phyloP scores from a whole-genome alignment of 2,797 vertebrate species.

The Gallinago solitaria region DNA sequence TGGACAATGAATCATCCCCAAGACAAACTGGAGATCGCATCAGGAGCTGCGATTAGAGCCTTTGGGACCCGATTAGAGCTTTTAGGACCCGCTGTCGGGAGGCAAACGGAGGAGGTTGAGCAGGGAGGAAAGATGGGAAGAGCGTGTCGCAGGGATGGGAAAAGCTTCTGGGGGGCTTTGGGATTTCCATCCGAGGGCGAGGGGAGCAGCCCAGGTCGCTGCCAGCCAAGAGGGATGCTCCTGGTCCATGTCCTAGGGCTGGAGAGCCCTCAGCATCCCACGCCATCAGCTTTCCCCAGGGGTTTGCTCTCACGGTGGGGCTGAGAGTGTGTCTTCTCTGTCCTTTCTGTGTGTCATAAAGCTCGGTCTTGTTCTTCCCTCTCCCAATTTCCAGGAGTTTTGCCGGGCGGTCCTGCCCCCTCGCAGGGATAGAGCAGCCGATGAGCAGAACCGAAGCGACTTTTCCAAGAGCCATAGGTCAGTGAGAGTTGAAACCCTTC shows the following conservation, averaged over 20 bases:
- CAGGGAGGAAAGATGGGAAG: not conserved
- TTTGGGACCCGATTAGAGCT: not conserved
- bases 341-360: not conserved
- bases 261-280: not conserved
- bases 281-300: not conserved
- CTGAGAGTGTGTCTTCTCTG: not conserved
- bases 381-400: not conserved
- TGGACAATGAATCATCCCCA: not conserved
- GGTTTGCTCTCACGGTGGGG: not conserved
- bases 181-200: not conserved
- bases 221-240: not conserved
- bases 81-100: not conserved
- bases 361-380: not conserved
- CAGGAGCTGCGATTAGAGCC: not conserved
- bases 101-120: not conserved
- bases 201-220: not conserved
- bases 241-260: accelerated
- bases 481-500: slow-evolving; percentile 40
- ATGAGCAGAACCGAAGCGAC: accelerated
- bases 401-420: not conserved
- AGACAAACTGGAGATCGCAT: not conserved
- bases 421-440: not conserved
- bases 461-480: slow-evolving; percentile 4
- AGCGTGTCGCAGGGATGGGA: accelerated
- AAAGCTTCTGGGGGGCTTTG: not conserved